Percentiles rank a stretch among this genome's conserved stretches.
These are phyloP conservation scores for Marasmarcha lunaedactyla DNA, from an alignment of 2,888 invertebrate species.

Conservation along the genomic window DNA sequence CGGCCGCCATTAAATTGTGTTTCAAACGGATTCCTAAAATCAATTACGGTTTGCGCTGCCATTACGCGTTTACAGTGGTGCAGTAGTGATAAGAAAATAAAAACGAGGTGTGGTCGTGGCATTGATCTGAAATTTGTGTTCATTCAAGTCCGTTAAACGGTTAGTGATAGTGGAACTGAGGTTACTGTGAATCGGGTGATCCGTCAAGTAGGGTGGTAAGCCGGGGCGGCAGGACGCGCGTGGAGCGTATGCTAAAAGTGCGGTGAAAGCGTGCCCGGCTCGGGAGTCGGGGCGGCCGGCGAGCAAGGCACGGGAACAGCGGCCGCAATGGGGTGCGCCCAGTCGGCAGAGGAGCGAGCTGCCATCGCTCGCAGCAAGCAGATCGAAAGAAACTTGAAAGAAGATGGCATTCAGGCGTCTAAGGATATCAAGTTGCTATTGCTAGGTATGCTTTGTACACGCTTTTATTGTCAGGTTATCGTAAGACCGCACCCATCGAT, in stretches of 20 bases:
- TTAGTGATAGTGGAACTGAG: conserved; percentile 55
- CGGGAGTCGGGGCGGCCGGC: conserved; percentile 66
- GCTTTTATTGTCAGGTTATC: conserved; percentile 3
- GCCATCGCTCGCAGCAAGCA: conserved; percentile 97
- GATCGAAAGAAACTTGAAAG: conserved; percentile 98
- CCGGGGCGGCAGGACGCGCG: conserved; percentile 58
- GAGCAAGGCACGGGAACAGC: conserved; percentile 61
- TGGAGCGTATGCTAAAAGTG: conserved; percentile 66
- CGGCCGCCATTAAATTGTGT: conserved; percentile 74
- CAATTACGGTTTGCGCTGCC: conserved; percentile 54
- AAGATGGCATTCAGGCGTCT: conserved; percentile 97
- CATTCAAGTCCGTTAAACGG: conserved; percentile 6
- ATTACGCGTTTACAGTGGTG: conserved; percentile 45
- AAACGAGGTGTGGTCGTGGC: conserved; percentile 23
- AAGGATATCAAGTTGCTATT: conserved; percentile 98
- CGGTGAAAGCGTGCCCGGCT: conserved; percentile 73
- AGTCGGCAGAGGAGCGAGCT: conserved; percentile 99
- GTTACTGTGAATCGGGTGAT: conserved; percentile 58
- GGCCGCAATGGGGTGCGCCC: conserved; percentile 96
- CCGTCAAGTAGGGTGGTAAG: conserved; percentile 54
- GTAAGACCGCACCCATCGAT: conserved; percentile 59
- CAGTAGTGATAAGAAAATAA: conserved; percentile 28
- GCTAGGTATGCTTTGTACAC: conserved; percentile 78
- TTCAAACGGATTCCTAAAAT: conserved; percentile 64
- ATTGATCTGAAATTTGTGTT: conserved; percentile 3